Base-by-base conservation (phyloP, 2,888 invertebrate species). In the Trichacis sp. region DNA sequence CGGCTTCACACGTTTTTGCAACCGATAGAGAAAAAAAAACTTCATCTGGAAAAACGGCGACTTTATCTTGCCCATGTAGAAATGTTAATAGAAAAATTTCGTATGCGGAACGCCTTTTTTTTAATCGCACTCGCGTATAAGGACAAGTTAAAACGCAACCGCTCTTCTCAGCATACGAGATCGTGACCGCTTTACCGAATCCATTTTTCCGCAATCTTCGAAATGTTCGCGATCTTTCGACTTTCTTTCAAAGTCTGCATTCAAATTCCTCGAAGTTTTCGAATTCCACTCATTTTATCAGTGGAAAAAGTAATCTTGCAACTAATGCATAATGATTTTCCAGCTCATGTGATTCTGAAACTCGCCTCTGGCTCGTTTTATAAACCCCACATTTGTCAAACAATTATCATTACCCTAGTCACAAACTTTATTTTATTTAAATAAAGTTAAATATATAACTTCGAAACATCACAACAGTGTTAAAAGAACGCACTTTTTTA, bases 161-260 rank as follows among this genome's bases (percentile, higher is more conserved):
- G 48, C 47, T 30, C 47, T 33, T 50, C 43, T 53, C 46, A 36
- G 47, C 47, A 49, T 56, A 49, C 18, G 49, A 56, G 56, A 56
- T 56, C 56, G 56, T 56, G 56, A 56, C 56, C 49, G 56, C 47
- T 43, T 48, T 56, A 46, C 56, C 33, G 56, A 57, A 45, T 57
- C 42, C 50, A 43, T 43, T 49, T 50, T 57, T 57, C 50, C 57
- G 40, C 38, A 19, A 47, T 36, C 47, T 47, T 47, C 47, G 19
- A 24, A 47, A 33, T 36, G 12, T 14, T 8, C 42, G 42, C 18
- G 14, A 14, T 17, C 42, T 18, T 17, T 42, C n/a, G 2, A 42
- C 6, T 17, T 42, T 42, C 11, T 42, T 42, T 12, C 17, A 15
- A 36, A 17, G 15, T 14, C 17, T 17, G 8, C 24, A 5, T 9